Conservation (phyloP, 2,797 vertebrate species). For the Trematomus bernacchii region DNA sequence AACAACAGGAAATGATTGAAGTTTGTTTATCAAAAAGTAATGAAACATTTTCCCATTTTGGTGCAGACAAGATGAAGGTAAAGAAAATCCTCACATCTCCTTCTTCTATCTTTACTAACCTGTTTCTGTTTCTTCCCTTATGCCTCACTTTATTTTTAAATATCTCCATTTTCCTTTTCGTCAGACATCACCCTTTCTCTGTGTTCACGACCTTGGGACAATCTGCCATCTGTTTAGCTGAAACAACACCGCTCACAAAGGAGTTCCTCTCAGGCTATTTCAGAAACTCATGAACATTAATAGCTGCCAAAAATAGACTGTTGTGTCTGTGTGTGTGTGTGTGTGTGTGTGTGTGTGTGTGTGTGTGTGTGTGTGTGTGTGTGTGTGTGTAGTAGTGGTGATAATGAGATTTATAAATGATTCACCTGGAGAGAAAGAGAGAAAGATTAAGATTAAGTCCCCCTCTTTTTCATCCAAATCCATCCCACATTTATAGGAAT, state of each 20-base stretch:
- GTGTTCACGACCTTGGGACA: slow-evolving; percentile 8
- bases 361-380: neutral
- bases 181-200: neutral
- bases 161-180: neutral
- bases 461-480: too few species aligned
- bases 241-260: slow-evolving; percentile 3
- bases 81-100: too few species aligned
- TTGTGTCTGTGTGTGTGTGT: neutral
- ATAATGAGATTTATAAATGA: slow-evolving; percentile 42
- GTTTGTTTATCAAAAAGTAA: neutral
- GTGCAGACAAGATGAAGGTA: too few species aligned
- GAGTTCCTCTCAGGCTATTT: slow-evolving; percentile 49
- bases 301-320: slow-evolving; percentile 49
- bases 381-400: neutral
- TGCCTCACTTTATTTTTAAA: neutral
- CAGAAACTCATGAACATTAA: slow-evolving; percentile 45
- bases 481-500: too few species aligned
- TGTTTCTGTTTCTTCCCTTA: neutral
- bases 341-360: neutral
- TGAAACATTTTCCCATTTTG: neutral
- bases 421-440: slow-evolving; percentile 24
- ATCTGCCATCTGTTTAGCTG: slow-evolving; percentile 31
- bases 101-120: too few species aligned
- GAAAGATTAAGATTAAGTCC: neutral
- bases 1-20: neutral